Base-by-base conservation (phyloP, 1,140 invertebrate species). In the Venustaconcha ellipsiformis region DNA sequence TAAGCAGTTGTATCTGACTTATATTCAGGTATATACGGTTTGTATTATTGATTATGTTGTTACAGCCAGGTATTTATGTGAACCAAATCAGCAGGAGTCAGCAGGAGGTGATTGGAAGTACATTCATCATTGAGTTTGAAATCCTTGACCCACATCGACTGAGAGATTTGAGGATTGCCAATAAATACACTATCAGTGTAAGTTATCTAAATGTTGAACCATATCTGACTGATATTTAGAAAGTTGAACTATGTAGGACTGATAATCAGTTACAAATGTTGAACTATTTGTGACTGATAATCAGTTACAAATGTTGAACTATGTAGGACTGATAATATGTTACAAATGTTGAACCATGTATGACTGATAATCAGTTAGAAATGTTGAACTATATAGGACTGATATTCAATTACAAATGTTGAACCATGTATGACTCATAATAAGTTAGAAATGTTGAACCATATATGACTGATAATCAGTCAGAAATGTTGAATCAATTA, bases 81-180 rank as follows among this genome's bases (percentile, higher is more conserved):
- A 74, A 60, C 14, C 30, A 70, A 0, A 72, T 60, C 20, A 86
- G 80, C 18, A 80, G 79, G 69, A 59, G 70, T 17, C 37, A 73
- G 57, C 72, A 63, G 56, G 86, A 88, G 58, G 76, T 88, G 11
- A 88, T 84, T 37, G 86, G 86, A 55, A 83, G 80, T 65, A 70
- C 72, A 18, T 87, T 88, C 60, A 58, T 74, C 37, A 14, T 81
- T 78, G 72, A 78, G 13, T 84, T 84, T 72, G 68, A 79, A 57
- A 82, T 83, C 59, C 66, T 70, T 37, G 83, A 84, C 67, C 63
- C 74, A 63, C 62, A 57, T 26, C 66, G 20, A n/a, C 67, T 72
- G 5, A 71, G 58, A 66, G 63, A 26, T 18, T 48, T 55, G 15
- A 26, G 74, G 74, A 58, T 57, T 58, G n/a, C 64, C 30, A 57